Evolutionary conservation across 2,113 vertebrate species (phyloP).

Genomic region (Parus major): DNA sequence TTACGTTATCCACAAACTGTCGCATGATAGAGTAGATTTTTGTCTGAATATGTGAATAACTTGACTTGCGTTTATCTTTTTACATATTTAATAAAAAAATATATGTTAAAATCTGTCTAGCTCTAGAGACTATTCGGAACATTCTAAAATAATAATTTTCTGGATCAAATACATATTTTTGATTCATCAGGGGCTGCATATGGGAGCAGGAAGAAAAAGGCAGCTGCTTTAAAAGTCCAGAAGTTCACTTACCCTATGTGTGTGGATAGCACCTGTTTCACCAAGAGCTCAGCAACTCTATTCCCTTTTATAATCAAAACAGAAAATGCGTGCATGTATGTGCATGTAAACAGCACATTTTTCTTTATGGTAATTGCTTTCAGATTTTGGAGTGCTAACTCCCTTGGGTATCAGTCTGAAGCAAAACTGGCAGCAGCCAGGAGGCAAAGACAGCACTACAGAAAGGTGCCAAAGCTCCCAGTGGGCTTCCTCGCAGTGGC

Average conservation of each 20-base stretch:
- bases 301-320: neutral
- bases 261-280: neutral
- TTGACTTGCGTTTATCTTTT: slow-evolving; percentile 96
- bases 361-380: neutral
- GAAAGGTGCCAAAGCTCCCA: neutral
- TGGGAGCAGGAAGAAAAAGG: neutral
- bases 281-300: neutral
- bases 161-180: neutral
- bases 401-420: neutral
- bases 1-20: slow-evolving; percentile 90
- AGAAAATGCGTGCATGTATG: neutral
- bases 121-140: slow-evolving; percentile 55
- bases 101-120: slow-evolving; percentile 81
- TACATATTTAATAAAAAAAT: slow-evolving; percentile 99
- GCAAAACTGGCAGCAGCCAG: neutral
- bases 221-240: neutral
- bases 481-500: neutral
- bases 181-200: neutral
- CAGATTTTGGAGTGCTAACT: neutral
- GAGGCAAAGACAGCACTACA: neutral
- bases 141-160: neutral
- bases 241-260: neutral
- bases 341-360: neutral
- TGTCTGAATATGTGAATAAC: slow-evolving; percentile 95
- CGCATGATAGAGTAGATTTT: slow-evolving; percentile 97